A percentile compares a stretch with the other conserved stretches of the same genome.
These are phyloP conservation scores for Esperia sulphurella DNA, from an alignment of 2,888 invertebrate species.

Conservation along the genomic window DNA sequence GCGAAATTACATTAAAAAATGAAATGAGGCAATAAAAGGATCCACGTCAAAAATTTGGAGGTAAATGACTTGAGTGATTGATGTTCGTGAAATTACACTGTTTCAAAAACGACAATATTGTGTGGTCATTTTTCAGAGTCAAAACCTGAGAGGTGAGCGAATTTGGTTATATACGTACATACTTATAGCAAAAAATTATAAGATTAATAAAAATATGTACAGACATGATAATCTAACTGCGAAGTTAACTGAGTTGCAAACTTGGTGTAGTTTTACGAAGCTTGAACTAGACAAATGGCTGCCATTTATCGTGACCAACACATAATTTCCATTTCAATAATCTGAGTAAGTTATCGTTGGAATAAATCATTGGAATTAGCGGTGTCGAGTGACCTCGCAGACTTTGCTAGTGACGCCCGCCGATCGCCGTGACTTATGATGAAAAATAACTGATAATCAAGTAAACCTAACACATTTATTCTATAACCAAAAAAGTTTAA, in stretches of 20 bases:
- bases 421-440: conserved; percentile 7
- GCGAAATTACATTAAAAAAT: conserved; percentile 55
- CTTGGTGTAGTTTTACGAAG: conserved; percentile 15
- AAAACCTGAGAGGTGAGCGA: background rate
- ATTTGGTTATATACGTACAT: conserved; percentile 1
- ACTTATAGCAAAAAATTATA: background rate
- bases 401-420: conserved; percentile 8
- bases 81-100: conserved; percentile 64
- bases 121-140: conserved; percentile 37
- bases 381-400: conserved; percentile 15
- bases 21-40: conserved; percentile 56
- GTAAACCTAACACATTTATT: background rate
- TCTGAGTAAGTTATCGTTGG: conserved; percentile 39
- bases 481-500: no score
- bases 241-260: conserved; percentile 11
- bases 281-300: conserved; percentile 33
- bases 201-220: background rate
- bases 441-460: conserved; percentile 11
- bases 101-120: conserved; percentile 52
- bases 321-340: conserved; percentile 44
- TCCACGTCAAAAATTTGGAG: conserved; percentile 60
- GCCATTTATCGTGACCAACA: conserved; percentile 43
- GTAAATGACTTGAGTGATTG: conserved; percentile 70
- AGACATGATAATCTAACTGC: conserved; percentile 7
- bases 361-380: conserved; percentile 39